Base-by-base conservation (phyloP, 2,888 invertebrate species). In the Leptopilina drosophilae region DNA sequence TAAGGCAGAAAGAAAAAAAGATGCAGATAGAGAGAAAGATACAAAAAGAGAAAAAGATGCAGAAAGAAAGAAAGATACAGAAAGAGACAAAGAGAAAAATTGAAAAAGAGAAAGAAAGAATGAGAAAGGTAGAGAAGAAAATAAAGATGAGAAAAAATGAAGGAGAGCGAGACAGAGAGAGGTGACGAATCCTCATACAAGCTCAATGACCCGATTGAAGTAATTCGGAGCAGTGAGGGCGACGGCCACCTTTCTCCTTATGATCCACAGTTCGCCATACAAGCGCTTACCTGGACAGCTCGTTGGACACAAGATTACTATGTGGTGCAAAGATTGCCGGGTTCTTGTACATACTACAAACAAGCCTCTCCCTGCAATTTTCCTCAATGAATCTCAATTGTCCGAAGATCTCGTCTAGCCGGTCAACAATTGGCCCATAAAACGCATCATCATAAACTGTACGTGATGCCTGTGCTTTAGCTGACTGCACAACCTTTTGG, bases 271-370 rank as follows among this genome's bases (percentile, higher is more conserved):
- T 84, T 86, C 73, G 56, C 59, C 81, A 73, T 83, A 77, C 77
- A 77, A 77, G 59, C n/a, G 93, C 95, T 94, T 91, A 97, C 97
- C 97, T 96, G 94, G 97, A 97, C 67, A 97, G 93, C 90, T 97
- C 97, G 64, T 96, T 96, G 20, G 97, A 97, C 77, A 97, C 94
- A 81, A 97, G 94, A 92, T 97, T 97, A 90, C 97, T 97, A 90
- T 96, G 96, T 0, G 97, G 97, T 81, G 96, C 95, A 87, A 96
- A 97, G 86, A 95, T 95, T 83, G 94, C 93, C 0, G 97, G 97
- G 89, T 96, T 96, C 88, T 95, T 96, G 92, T 97, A 97, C 93
- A 97, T 95, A 83, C 95, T 95, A 89, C 97, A 97, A 2, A 97
- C 95, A 0, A 97, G 94, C 81, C 97, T 93, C 89, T 97, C 97